Evolutionary conservation across 2,888 invertebrate genomes (phyloP).

Genomic region (Callimorpha dominula): DNA sequence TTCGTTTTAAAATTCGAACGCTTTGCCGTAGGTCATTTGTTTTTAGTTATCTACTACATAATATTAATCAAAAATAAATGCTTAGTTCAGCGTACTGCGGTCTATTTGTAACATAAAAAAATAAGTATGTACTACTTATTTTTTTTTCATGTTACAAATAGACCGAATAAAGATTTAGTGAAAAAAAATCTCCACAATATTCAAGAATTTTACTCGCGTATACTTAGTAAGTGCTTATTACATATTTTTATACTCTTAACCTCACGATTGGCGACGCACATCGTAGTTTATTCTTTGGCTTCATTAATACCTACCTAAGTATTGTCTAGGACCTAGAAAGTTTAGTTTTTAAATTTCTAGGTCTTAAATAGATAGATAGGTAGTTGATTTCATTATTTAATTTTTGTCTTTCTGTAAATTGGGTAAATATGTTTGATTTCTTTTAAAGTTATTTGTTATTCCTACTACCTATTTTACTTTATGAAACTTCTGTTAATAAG

Average conservation of each 20-base stretch:
- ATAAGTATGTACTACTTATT: too few relatives aligned
- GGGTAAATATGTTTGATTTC: not conserved
- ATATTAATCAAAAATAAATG: not conserved
- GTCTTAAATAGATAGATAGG: not conserved
- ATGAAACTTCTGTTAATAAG: not conserved
- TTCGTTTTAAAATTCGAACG: slow-evolving; percentile 45
- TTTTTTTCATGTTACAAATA: too few relatives aligned
- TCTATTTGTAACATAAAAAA: too few relatives aligned
- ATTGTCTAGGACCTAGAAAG: not conserved
- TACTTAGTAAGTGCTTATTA: too few relatives aligned
- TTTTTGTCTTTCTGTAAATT: not conserved
- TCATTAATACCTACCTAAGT: not conserved
- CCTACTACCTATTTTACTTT: not conserved
- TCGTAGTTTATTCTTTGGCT: slow-evolving; percentile 8
- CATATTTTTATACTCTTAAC: too few relatives aligned
- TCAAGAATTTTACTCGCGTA: too few relatives aligned
- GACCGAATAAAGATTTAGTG: too few relatives aligned
- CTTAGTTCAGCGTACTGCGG: not conserved
- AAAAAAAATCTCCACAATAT: too few relatives aligned
- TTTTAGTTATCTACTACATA: not conserved
- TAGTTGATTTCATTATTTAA: too few relatives aligned
- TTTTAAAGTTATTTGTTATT: not conserved
- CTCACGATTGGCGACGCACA: not conserved
- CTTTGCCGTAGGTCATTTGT: not conserved
- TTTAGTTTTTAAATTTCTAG: not conserved